phyloP scores from a whole-genome alignment of 2,113 vertebrate species.

The Cinclus mexicanus region DNA sequence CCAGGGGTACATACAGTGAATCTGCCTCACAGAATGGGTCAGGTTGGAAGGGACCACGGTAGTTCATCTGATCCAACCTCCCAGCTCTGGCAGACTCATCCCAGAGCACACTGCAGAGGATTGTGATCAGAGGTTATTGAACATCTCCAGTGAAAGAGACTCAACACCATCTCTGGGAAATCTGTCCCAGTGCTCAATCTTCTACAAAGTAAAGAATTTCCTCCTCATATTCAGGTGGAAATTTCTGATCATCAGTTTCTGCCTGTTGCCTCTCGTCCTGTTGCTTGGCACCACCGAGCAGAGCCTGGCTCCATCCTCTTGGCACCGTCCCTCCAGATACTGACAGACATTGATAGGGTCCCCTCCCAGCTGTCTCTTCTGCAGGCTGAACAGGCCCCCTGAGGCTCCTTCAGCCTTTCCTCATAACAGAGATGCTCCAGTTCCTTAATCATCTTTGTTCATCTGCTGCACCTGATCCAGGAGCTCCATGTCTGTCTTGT shows the following conservation, averaged over 20 bases:
- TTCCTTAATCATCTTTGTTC: neutral
- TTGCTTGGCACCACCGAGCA: accelerated
- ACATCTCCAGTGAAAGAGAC: neutral
- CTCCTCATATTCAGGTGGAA: neutral
- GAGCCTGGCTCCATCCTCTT: neutral
- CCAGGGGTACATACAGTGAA: neutral
- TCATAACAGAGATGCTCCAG: neutral
- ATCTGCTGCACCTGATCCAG: too few species aligned
- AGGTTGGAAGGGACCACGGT: neutral
- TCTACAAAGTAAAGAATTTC: neutral
- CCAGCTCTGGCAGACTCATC: neutral
- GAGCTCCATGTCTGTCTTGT: neutral
- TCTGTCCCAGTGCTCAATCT: neutral
- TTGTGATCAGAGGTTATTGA: neutral
- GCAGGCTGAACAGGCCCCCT: neutral
- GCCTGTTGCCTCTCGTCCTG: neutral
- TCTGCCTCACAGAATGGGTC: neutral
- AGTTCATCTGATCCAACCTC: neutral
- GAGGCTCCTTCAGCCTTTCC: neutral
- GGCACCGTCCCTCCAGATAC: neutral
- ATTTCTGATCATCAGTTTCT: neutral
- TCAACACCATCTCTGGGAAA: too few species aligned
- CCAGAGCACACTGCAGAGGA: neutral
- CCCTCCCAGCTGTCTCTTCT: neutral
- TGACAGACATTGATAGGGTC: neutral